A percentile compares a stretch with the other conserved stretches of the same genome.
These are phyloP conservation scores for Doris montereyensis DNA, from an alignment of 2,888 invertebrate genomes.

Conservation along the genomic window DNA sequence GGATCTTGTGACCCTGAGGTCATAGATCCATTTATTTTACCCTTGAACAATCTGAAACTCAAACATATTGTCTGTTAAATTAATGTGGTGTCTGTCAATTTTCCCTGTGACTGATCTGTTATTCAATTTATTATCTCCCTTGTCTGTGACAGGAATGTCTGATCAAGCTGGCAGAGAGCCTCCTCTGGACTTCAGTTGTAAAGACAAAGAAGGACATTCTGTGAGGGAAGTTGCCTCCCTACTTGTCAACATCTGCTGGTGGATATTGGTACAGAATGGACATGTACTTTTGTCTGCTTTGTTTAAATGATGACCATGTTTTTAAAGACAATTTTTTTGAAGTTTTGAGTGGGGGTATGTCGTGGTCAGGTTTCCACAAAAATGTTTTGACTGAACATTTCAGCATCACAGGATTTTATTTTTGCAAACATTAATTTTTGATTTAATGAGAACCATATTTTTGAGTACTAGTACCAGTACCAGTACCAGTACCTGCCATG, in stretches of 20 bases:
- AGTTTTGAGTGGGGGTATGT: too few species aligned
- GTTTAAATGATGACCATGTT: too few species aligned
- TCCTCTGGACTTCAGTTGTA: constrained; percentile 56
- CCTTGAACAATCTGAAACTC: too few species aligned
- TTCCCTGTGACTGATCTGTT: too few species aligned
- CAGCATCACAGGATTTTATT: not conserved
- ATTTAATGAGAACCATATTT: too few species aligned
- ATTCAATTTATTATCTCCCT: not conserved
- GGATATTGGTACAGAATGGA: constrained; percentile 49
- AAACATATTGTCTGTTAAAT: too few species aligned
- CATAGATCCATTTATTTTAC: too few species aligned
- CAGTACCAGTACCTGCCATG: too few species aligned
- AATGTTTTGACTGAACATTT: not conserved
- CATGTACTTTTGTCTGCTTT: not conserved
- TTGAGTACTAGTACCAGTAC: too few species aligned
- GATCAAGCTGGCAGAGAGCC: constrained; percentile 55
- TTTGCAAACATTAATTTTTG: not conserved
- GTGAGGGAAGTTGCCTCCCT: constrained; percentile 63
- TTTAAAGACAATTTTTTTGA: too few species aligned
- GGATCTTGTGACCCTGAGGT: too few species aligned
- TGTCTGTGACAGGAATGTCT: constrained; percentile 61
- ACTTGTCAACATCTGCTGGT: constrained; percentile 52
- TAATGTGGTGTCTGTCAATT: not conserved
- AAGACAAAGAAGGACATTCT: constrained; percentile 60
- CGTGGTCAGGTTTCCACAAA: not conserved